Evolutionary conservation across 53 echinoderm and acorn worm species (phyloP).

Genomic region (Antedon mediterranea): DNA sequence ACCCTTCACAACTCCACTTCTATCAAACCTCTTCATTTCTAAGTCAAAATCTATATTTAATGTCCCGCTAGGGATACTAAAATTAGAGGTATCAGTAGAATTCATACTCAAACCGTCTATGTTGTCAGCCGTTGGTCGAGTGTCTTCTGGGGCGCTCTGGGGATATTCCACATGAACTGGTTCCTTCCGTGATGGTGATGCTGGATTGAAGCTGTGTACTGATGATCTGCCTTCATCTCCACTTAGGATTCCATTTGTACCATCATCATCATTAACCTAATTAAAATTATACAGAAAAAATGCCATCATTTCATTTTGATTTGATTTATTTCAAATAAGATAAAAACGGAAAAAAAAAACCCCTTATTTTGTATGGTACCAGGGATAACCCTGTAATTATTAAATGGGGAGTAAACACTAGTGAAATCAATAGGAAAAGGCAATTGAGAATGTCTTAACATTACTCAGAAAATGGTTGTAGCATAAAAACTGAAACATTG

Average conservation of each 20-base stretch:
- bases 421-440: too few species aligned
- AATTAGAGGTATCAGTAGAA: constrained; percentile 37
- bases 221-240: neutral
- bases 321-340: too few species aligned
- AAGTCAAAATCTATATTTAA: constrained; percentile 34
- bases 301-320: too few species aligned
- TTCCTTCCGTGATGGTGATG: neutral
- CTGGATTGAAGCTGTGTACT: neutral
- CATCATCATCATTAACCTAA: neutral
- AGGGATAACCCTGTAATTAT: too few species aligned
- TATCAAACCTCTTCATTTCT: constrained; percentile 17
- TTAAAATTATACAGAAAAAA: too few species aligned
- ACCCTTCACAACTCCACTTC: neutral
- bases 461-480: too few species aligned
- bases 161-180: neutral
- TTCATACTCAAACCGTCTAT: constrained; percentile 71
- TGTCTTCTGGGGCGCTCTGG: constrained; percentile 16
- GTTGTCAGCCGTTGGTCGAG: constrained; percentile 20
- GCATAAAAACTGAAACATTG: too few species aligned
- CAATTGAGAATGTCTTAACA: too few species aligned
- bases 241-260: neutral
- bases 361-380: too few species aligned
- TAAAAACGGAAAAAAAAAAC: too few species aligned
- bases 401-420: too few species aligned
- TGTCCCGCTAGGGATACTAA: constrained; percentile 37